These are phyloP conservation scores for Cheilosia soror DNA, from an alignment of 2,888 invertebrate species.

Conservation along the genomic window DNA sequence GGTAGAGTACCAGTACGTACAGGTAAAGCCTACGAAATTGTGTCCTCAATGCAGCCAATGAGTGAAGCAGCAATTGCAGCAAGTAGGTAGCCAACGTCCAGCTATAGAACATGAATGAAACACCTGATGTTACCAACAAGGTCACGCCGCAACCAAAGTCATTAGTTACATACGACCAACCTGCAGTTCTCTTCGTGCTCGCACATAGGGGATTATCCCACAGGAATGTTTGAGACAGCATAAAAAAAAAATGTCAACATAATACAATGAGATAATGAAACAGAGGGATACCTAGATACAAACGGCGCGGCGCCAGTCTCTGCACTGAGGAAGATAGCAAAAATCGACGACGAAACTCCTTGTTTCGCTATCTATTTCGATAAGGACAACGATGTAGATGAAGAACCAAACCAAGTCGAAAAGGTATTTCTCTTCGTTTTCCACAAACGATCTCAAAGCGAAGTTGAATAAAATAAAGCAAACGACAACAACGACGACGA, in stretches of 20 bases:
- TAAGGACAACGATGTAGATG: constrained; percentile 49
- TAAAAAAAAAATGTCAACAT: constrained; percentile 51
- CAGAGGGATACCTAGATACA: constrained; percentile 30
- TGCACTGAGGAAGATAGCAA: constrained; percentile 21
- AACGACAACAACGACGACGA: constrained; percentile 29
- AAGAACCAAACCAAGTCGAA: constrained; percentile 1
- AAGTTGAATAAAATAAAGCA: constrained; percentile 3
- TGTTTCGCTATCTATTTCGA: constrained; percentile 43
- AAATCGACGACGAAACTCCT: constrained; percentile 13
- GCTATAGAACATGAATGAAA: constrained; percentile 54
- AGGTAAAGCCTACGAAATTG: constrained; percentile 30
- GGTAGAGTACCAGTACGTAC: not conserved
- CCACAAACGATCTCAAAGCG: not conserved
- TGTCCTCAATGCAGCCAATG: constrained; percentile 28
- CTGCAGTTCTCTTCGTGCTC: not conserved
- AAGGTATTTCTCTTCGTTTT: not conserved
- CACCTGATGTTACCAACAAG: constrained; percentile 66
- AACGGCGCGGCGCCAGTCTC: constrained; percentile 58
- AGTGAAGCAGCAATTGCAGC: constrained; percentile 22
- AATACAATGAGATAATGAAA: constrained; percentile 51
- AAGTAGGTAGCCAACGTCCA: constrained; percentile 32
- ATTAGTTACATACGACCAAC: constrained; percentile 40
- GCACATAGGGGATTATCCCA: constrained; percentile 29
- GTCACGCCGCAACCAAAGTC: constrained; percentile 58
- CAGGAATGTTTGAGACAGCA: constrained; percentile 19